phyloP scores from a whole-genome alignment of 2,113 vertebrate genomes.

The Zosterops lateralis region DNA sequence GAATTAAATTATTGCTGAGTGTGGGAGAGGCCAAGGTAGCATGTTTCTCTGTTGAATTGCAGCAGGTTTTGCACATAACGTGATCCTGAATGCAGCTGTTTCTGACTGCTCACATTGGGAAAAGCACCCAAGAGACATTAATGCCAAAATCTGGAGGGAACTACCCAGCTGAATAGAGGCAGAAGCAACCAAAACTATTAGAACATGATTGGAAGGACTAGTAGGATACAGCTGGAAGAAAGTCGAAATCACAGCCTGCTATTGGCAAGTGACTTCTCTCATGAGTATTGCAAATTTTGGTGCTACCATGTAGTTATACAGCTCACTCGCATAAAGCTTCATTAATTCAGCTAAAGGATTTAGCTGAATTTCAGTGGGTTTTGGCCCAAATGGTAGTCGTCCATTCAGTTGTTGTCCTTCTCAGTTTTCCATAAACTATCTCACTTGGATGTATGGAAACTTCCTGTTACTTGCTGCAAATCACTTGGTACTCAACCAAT shows the following conservation, averaged over 20 bases:
- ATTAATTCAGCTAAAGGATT: not conserved
- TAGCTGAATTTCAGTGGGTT: not conserved
- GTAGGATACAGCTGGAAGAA: not conserved
- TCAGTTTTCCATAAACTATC: not conserved
- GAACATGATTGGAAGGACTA: not conserved
- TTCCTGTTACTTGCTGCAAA: not conserved
- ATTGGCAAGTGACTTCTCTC: not conserved
- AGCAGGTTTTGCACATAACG: not conserved
- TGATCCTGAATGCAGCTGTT: not conserved
- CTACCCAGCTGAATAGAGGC: not conserved
- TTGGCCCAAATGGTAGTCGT: not conserved
- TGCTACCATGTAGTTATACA: not conserved
- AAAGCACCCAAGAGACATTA: not conserved
- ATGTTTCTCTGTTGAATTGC: not conserved
- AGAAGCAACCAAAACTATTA: not conserved
- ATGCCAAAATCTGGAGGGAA: not conserved
- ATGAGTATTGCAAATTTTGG: not conserved
- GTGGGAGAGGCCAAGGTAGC: not conserved
- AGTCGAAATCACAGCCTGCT: not conserved
- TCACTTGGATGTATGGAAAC: not conserved
- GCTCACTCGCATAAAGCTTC: not conserved
- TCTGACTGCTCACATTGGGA: not conserved
- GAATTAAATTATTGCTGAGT: not conserved
- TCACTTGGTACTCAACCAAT: not conserved
- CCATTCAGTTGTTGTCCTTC: not conserved